These are phyloP conservation scores for Sigmodon hispidus DNA, from an alignment of 2,113 vertebrate genomes.

Conservation along the genomic window DNA sequence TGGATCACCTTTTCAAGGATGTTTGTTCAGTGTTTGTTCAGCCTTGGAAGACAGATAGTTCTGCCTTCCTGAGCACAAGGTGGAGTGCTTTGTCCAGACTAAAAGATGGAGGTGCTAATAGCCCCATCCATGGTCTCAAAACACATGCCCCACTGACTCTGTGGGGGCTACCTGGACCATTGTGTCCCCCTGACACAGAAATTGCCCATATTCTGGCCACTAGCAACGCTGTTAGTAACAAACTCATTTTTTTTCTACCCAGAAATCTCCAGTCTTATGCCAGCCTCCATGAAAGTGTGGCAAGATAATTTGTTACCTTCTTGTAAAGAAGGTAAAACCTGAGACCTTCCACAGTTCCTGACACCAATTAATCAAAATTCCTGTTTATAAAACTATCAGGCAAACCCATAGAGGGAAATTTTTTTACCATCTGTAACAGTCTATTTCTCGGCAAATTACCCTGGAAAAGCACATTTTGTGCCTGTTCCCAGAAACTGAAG, in stretches of 20 bases:
- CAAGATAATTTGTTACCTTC: constrained; percentile 39
- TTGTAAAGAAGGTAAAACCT: constrained; percentile 13
- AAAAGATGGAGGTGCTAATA: neutral
- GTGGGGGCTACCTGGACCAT: neutral
- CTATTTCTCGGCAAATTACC: constrained; percentile 49
- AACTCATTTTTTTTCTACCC: neutral
- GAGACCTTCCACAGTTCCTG: neutral
- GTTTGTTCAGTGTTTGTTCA: neutral
- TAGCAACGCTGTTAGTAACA: neutral
- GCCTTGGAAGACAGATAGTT: neutral
- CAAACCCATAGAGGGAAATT: neutral
- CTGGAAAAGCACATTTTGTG: constrained; percentile 47
- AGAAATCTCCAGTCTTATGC: neutral
- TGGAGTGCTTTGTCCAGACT: neutral
- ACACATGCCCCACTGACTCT: too few relatives aligned
- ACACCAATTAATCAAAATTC: constrained; percentile 55
- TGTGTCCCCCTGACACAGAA: neutral
- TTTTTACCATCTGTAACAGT: constrained; percentile 39
- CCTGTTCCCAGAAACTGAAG: constrained; percentile 36
- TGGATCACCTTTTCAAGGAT: neutral
- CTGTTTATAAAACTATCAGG: constrained; percentile 9
- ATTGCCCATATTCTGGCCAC: neutral
- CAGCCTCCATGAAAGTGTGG: neutral
- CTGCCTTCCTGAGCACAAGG: neutral
- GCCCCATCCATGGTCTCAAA: neutral